These are phyloP conservation scores for Arctopsyche grandis DNA, from an alignment of 1,140 invertebrate species.

Conservation along the genomic window DNA sequence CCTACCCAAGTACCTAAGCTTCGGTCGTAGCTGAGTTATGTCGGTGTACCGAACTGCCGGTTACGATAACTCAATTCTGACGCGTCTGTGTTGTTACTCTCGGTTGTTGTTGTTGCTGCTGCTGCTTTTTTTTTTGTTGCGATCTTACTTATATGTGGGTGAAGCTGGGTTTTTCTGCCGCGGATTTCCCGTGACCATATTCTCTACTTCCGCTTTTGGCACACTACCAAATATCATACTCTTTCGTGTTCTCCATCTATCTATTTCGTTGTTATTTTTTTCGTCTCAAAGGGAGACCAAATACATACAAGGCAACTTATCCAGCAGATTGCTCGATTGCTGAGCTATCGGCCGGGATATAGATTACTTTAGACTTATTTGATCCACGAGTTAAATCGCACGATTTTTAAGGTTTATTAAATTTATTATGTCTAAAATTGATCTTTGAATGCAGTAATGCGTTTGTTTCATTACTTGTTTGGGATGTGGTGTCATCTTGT, in stretches of 20 bases:
- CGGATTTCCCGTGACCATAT: constrained; percentile 40
- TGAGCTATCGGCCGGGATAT: too few relatives aligned
- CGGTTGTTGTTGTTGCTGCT: too few relatives aligned
- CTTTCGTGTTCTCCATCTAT: neutral
- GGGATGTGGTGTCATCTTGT: too few relatives aligned
- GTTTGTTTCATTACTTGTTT: too few relatives aligned
- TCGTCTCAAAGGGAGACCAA: neutral
- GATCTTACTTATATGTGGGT: constrained; percentile 4
- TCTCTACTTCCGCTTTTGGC: constrained; percentile 35
- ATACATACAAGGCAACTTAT: too few relatives aligned
- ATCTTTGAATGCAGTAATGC: too few relatives aligned
- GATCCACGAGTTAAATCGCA: too few relatives aligned
- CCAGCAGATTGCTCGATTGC: too few relatives aligned
- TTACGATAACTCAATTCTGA: constrained; percentile 39
- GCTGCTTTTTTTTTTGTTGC: constrained; percentile 1
- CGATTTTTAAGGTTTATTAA: too few relatives aligned
- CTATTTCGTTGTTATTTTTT: neutral
- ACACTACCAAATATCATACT: constrained; percentile 24
- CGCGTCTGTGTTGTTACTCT: neutral
- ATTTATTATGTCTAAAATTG: too few relatives aligned
- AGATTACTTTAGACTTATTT: too few relatives aligned
- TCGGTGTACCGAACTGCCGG: constrained; percentile 8
- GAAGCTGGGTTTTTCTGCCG: constrained; percentile 9
- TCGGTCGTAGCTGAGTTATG: neutral
- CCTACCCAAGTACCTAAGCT: too few relatives aligned